phyloP scores from a whole-genome alignment of 2,797 vertebrate genomes.

The Characodon lateralis region DNA sequence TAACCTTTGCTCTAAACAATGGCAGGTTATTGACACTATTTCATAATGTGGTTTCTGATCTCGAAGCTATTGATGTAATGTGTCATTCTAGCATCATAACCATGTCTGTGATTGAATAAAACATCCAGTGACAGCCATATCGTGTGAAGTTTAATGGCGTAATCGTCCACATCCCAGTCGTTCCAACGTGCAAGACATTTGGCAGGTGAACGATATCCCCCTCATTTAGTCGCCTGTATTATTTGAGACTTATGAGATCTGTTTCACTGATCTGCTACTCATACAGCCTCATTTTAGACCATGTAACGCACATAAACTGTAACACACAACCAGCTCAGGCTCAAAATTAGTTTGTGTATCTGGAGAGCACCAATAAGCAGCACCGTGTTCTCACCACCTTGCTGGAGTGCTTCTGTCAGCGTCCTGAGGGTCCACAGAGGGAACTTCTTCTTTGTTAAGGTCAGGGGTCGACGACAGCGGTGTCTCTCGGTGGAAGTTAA shows the following conservation, averaged over 20 bases:
- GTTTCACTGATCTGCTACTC: constrained; percentile 59
- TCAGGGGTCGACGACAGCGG: constrained; percentile 59
- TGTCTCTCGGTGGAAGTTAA: constrained; percentile 68
- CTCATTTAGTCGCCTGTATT: constrained; percentile 59
- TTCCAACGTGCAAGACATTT: constrained; percentile 62
- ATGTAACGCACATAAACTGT: constrained; percentile 24
- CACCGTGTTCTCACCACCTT: background rate
- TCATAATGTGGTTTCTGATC: constrained; percentile 24
- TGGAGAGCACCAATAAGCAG: constrained; percentile 6
- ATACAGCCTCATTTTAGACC: constrained; percentile 43
- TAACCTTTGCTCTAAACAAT: constrained; percentile 64
- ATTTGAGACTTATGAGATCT: constrained; percentile 66
- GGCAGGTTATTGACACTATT: constrained; percentile 55
- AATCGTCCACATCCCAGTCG: constrained; percentile 63
- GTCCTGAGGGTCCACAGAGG: constrained; percentile 43
- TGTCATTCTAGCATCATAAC: constrained; percentile 41
- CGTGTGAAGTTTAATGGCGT: constrained; percentile 63
- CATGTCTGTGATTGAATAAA: constrained; percentile 46
- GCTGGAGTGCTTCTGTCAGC: constrained; percentile 39
- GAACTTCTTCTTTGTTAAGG: constrained; percentile 59
- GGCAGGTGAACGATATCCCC: constrained; percentile 60
- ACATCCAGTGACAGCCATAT: constrained; percentile 48
- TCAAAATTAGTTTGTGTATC: constrained; percentile 10
- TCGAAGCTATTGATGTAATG: constrained; percentile 21
- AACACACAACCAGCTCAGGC: constrained; percentile 22